A percentile compares a stretch with the other conserved stretches of the same genome.
Evolutionary conservation across 2,113 vertebrate species (phyloP).

Genomic region (Tachysurus fulvidraco): DNA sequence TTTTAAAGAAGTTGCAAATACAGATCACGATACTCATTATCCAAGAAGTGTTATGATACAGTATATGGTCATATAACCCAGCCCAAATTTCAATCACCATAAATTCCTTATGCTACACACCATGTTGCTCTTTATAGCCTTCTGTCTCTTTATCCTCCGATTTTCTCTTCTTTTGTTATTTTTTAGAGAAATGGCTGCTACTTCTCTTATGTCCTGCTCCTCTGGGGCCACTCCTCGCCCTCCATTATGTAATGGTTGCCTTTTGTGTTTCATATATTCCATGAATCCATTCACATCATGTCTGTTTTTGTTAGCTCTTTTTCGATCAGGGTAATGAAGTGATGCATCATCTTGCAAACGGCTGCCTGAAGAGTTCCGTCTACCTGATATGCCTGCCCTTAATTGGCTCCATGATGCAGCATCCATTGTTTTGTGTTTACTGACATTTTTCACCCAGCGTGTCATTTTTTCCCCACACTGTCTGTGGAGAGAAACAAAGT

Average conservation of each 20-base stretch:
- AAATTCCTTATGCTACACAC: conserved; percentile 66
- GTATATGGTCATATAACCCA: not conserved
- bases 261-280: conserved; percentile 72
- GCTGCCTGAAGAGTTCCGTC: conserved; percentile 1
- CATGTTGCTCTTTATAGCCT: conserved; percentile 81
- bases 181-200: conserved; percentile 70
- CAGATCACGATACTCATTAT: not conserved
- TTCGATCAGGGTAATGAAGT: conserved; percentile 44
- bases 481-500: not conserved
- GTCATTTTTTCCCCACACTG: conserved; percentile 75
- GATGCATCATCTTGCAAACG: not conserved
- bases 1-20: not conserved
- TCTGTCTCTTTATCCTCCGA: conserved; percentile 83
- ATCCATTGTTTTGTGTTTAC: conserved; percentile 71
- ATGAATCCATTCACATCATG: conserved; percentile 90
- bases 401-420: conserved; percentile 87
- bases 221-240: not conserved
- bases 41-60: not conserved
- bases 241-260: conserved; percentile 52
- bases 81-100: not conserved
- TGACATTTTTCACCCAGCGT: conserved; percentile 80
- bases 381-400: conserved; percentile 34
- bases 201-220: conserved; percentile 60
- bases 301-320: conserved; percentile 75
- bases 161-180: conserved; percentile 83